These are phyloP conservation scores for Aquatica leii DNA, from an alignment of 2,888 invertebrate species.

Conservation along the genomic window DNA sequence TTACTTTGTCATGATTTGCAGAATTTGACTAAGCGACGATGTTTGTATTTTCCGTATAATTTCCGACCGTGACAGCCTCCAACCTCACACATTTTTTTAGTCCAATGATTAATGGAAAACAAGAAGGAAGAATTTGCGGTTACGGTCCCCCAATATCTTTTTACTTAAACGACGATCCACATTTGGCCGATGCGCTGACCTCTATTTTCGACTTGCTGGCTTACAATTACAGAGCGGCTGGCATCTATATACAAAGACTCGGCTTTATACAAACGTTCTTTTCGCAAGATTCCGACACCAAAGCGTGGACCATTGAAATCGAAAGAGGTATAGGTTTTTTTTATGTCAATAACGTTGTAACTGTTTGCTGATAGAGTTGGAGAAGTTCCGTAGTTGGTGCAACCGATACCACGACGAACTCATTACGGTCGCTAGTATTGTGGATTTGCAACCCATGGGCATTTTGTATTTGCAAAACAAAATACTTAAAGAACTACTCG, in stretches of 20 bases:
- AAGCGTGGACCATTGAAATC: conserved; percentile 68
- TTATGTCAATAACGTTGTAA: too few relatives aligned
- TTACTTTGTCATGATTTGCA: too few relatives aligned
- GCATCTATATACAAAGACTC: conserved; percentile 72
- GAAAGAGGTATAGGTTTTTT: conserved; percentile 71
- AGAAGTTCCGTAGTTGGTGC: conserved; percentile 72
- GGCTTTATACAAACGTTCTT: conserved; percentile 72
- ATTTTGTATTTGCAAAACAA: conserved; percentile 74
- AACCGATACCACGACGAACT: conserved; percentile 75
- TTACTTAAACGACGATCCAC: conserved; percentile 73
- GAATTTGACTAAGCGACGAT: too few relatives aligned
- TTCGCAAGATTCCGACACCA: conserved; percentile 72
- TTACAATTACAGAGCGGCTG: conserved; percentile 69
- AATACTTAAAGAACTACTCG: conserved; percentile 75
- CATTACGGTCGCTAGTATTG: conserved; percentile 71
- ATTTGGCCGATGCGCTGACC: conserved; percentile 64
- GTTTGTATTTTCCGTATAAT: too few relatives aligned
- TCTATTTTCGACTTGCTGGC: conserved; percentile 67
- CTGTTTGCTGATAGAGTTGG: too few relatives aligned
- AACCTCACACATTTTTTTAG: too few relatives aligned
- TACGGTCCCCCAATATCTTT: conserved; percentile 75
- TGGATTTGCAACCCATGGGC: conserved; percentile 75
- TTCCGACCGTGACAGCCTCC: too few relatives aligned
- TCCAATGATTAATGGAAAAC: conserved; percentile 84
- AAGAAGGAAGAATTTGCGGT: conserved; percentile 79